A percentile compares a stretch with the other conserved stretches of the same genome.
These are phyloP conservation scores for Trachymyrmex cornetzi DNA, from an alignment of 1,140 invertebrate species.

Conservation along the genomic window DNA sequence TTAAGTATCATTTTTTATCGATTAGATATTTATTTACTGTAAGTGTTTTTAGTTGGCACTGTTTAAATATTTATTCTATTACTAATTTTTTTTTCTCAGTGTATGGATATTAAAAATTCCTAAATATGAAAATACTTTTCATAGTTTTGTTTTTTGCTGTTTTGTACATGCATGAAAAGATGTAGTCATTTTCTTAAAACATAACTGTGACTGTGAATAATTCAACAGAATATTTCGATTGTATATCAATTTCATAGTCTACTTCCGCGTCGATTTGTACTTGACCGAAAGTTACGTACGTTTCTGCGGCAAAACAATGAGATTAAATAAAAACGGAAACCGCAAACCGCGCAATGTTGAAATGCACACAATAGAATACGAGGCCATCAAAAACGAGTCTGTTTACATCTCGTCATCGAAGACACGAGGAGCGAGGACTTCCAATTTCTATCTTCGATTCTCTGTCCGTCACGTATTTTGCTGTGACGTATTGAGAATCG, in stretches of 20 bases:
- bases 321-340: conserved; percentile 51
- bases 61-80: too few species aligned
- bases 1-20: too few species aligned
- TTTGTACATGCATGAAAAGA: neutral
- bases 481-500: conserved; percentile 13
- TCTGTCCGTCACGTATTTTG: conserved; percentile 4
- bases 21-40: too few species aligned
- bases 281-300: conserved; percentile 1
- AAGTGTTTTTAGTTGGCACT: too few species aligned
- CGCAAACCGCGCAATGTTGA: conserved; percentile 36
- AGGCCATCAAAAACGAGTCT: conserved; percentile 15
- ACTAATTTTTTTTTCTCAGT: too few species aligned
- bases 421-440: conserved; percentile 7
- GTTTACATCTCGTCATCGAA: conserved; percentile 48
- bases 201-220: neutral
- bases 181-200: too few species aligned
- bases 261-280: neutral
- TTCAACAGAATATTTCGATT: neutral
- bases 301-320: neutral
- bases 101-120: neutral
- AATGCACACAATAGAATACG: neutral
- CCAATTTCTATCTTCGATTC: conserved; percentile 42
- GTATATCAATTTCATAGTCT: conserved; percentile 14
- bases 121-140: neutral
- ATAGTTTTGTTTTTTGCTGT: neutral